Evolutionary conservation across 2,797 vertebrate genomes (phyloP).

Genomic region (Malacoraja senta): DNA sequence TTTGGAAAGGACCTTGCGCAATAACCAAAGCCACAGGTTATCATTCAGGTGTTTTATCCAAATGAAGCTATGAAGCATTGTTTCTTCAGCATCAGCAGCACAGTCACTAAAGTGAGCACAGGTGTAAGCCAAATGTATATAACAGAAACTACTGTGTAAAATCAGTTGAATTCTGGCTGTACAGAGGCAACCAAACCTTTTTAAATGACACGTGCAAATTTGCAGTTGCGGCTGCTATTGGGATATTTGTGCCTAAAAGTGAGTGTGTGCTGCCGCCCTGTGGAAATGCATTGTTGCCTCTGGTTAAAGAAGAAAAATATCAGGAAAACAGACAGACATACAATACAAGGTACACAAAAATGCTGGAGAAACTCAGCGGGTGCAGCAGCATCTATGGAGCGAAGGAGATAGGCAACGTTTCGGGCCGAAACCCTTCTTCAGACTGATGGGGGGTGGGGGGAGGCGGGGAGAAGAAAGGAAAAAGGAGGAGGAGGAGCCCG

Average conservation of each 20-base stretch:
- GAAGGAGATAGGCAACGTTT: too few species aligned
- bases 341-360: too few species aligned
- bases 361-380: too few species aligned
- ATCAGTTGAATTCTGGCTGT: background rate
- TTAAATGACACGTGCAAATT: background rate
- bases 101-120: background rate
- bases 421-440: too few species aligned
- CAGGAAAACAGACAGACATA: background rate
- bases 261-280: background rate
- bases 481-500: too few species aligned
- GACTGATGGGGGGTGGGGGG: too few species aligned
- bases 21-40: background rate
- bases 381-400: too few species aligned
- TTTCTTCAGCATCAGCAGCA: background rate
- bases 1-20: too few species aligned
- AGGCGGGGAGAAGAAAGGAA: too few species aligned
- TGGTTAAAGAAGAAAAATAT: background rate
- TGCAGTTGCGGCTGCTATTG: background rate
- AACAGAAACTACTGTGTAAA: background rate
- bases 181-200: background rate
- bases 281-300: background rate
- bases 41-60: background rate
- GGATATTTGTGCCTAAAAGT: background rate
- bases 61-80: background rate
- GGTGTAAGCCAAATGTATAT: background rate